A percentile compares a stretch with the other conserved stretches of the same genome.
These are phyloP conservation scores for Gandaritis pyraliata DNA, from an alignment of 2,888 invertebrate species.

Conservation along the genomic window DNA sequence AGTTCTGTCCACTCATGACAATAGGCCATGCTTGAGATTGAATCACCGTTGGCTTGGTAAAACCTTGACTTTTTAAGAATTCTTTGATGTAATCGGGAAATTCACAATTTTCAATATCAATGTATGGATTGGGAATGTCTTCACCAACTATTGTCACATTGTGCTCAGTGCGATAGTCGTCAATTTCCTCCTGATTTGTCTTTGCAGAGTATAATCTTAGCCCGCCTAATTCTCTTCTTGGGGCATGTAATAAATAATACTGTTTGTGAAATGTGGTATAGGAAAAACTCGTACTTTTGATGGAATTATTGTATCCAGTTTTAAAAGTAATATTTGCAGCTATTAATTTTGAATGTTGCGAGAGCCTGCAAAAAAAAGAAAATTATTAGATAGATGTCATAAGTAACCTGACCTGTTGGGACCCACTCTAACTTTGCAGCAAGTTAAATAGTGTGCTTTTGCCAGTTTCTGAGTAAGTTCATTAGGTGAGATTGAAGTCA, in stretches of 20 bases:
- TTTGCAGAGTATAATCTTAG: constrained; percentile 61
- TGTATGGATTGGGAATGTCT: constrained; percentile 89
- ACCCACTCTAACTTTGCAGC: too few species aligned
- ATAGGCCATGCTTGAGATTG: constrained; percentile 95
- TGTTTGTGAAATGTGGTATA: constrained; percentile 47
- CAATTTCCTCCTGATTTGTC: constrained; percentile 78
- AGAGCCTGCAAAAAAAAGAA: constrained; percentile 49
- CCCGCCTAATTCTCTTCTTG: constrained; percentile 13
- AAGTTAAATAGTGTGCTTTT: too few species aligned
- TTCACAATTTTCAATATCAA: constrained; percentile 89
- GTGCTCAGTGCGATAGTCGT: constrained; percentile 86
- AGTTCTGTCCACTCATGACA: constrained; percentile 90
- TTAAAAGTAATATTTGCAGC: constrained; percentile 35
- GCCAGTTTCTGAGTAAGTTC: too few species aligned
- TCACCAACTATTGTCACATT: constrained; percentile 90
- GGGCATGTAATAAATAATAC: constrained; percentile 38
- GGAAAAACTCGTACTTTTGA: constrained; percentile 43
- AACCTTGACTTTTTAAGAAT: constrained; percentile 86
- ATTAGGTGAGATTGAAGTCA: too few species aligned
- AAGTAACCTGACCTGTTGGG: not conserved
- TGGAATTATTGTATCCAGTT: constrained; percentile 40
- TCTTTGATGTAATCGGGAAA: constrained; percentile 89
- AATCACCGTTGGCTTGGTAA: constrained; percentile 90
- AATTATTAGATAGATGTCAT: not conserved
- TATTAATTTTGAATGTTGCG: constrained; percentile 49